Evolutionary conservation across 2,113 vertebrate species (phyloP).

Genomic region (Petromus typicus): DNA sequence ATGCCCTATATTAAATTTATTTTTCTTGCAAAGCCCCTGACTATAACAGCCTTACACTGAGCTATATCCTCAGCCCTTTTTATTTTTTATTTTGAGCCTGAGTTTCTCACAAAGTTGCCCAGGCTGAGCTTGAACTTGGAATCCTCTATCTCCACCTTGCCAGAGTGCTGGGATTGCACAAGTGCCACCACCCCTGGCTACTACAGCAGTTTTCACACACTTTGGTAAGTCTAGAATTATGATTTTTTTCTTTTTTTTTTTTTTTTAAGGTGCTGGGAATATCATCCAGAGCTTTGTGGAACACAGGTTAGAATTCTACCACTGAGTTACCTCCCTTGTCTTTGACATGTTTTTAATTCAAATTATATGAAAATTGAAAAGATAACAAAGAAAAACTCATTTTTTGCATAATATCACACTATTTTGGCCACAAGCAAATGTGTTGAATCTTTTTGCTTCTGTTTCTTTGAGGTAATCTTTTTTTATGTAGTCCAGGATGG

Average conservation of each 20-base stretch:
- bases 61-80: neutral
- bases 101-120: neutral
- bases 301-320: neutral
- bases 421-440: conserved; percentile 35
- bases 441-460: neutral
- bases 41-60: neutral
- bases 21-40: no score
- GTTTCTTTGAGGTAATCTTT: neutral
- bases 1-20: no score
- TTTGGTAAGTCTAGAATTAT: conserved; percentile 11
- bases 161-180: neutral
- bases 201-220: neutral
- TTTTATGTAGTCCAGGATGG: neutral
- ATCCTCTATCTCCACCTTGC: neutral
- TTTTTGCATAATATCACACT: neutral
- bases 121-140: neutral
- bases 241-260: neutral
- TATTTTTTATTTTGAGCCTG: neutral
- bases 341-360: neutral
- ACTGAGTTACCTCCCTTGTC: neutral
- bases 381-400: conserved; percentile 32
- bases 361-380: conserved; percentile 41
- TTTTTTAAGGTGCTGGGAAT: neutral
- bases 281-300: neutral
- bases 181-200: neutral